These are phyloP conservation scores for Ictidomys tridecemlineatus DNA, from an alignment of 2,113 vertebrate genomes.

Conservation along the genomic window DNA sequence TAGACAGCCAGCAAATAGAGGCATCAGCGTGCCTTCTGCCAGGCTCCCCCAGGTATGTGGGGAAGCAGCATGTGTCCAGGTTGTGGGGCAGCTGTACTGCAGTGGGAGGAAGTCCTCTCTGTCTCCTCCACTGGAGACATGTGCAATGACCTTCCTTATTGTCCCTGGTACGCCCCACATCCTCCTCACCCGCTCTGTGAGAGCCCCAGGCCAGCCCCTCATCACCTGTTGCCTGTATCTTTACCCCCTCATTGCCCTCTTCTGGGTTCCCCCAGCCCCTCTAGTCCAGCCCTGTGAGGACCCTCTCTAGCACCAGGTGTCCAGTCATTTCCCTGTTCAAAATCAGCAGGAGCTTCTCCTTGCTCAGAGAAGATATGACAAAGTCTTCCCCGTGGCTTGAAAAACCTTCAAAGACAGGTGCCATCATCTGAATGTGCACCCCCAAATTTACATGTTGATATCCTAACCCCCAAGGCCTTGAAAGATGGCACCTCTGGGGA, in stretches of 20 bases:
- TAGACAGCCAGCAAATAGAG: not conserved
- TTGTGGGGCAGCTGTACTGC: too few species aligned
- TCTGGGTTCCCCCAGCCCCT: too few species aligned
- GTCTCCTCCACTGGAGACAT: too few species aligned
- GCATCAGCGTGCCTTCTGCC: accelerated
- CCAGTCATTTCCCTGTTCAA: too few species aligned
- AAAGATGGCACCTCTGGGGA: too few species aligned
- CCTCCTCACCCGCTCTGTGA: not conserved
- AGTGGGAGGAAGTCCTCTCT: not conserved
- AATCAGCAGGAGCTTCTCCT: too few species aligned
- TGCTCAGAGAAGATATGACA: not conserved
- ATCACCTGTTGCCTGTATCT: not conserved
- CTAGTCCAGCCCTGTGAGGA: too few species aligned
- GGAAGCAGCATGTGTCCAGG: too few species aligned
- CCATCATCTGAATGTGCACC: not conserved
- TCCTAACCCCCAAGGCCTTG: too few species aligned
- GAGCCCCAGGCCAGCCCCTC: not conserved
- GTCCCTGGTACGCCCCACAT: not conserved
- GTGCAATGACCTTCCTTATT: not conserved
- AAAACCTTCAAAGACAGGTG: not conserved
- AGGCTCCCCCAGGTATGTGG: accelerated
- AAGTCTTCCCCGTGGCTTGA: not conserved
- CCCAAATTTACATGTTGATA: too few species aligned
- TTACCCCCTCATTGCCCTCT: not conserved
- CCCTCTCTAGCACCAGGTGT: too few species aligned